Base-by-base conservation (phyloP, 2,888 invertebrate species). In the Panzeria rudis region DNA sequence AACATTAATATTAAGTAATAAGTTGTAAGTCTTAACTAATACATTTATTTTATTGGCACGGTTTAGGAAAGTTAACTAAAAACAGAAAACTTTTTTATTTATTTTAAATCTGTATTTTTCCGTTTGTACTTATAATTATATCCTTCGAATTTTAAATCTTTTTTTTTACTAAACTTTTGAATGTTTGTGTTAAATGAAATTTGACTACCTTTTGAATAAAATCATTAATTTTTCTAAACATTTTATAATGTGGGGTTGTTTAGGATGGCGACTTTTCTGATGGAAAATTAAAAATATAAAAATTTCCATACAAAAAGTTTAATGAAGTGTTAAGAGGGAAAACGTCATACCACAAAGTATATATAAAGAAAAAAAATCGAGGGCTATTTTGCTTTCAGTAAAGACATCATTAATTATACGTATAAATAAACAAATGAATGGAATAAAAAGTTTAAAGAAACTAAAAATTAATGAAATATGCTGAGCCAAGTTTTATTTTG, bases 131-230 rank as follows among this genome's bases (percentile, higher is more conserved):
- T 69, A n/a, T 54, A 69, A 54, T 38, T 69, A 69, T 54, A 38
- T 29, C 15, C 2, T 50, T 35, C 23, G 44, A 13, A 17, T 47
- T 15, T 15, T 7, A 17, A 17, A 17, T 4, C 4, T 4, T n/a
- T n/a, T 6, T 44, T 44, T 44, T n/a, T 41, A 62, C 71, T 11
- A 71, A 54, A 38, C 54, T 64, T 79, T n/a, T 66, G 64, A 54
- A 66, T 72, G 64, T 50, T 66, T 54, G 44, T 56, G 64, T 59
- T 64, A 72, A 80, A 80, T 80, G 56, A 72, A 80, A 38, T 64
- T 80, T 66, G 64, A 56, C 47, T 72, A 72, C 56, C 79, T 64
- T 79, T 79, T 56, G 20, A 13, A 64, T 79, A 72, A 71, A 64
- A 64, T 56, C 41, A 64, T 17, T 47, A 61, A 3, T 17, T 56